A percentile compares a stretch with the other conserved stretches of the same genome.
phyloP scores from a whole-genome alignment of 2,113 vertebrate genomes.

The Pterocles orientalis region DNA sequence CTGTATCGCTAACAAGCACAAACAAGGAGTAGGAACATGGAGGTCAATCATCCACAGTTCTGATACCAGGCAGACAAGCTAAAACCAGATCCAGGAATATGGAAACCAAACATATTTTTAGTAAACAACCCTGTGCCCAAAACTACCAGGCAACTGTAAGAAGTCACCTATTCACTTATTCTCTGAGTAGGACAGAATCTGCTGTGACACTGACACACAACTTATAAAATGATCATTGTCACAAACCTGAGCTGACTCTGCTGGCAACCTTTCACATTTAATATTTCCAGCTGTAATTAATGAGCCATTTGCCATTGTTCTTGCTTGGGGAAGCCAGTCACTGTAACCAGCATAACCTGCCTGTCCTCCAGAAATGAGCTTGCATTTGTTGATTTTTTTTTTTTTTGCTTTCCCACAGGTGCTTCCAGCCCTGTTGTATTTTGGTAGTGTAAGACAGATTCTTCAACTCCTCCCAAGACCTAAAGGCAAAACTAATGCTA shows the following conservation, averaged over 20 bases:
- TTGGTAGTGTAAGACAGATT: background rate
- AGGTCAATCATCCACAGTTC: background rate
- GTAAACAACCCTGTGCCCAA: background rate
- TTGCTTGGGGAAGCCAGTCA: background rate
- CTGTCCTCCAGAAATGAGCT: background rate
- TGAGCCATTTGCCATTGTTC: background rate
- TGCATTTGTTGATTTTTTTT: background rate
- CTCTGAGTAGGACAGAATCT: background rate
- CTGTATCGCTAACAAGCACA: fast-evolving
- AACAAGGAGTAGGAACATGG: background rate
- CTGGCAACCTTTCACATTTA: constrained; percentile 14
- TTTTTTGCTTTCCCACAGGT: background rate
- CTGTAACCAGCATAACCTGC: background rate
- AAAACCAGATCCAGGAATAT: background rate
- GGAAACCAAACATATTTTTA: background rate
- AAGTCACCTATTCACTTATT: background rate
- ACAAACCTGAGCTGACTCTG: background rate
- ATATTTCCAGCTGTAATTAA: constrained; percentile 14
- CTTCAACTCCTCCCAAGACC: background rate
- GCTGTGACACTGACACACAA: background rate
- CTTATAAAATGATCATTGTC: background rate
- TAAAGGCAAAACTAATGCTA: background rate
- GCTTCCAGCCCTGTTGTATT: background rate
- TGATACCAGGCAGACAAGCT: background rate
- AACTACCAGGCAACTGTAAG: background rate